These are phyloP conservation scores for Aldrovandia affinis DNA, from an alignment of 2,797 vertebrate genomes.

Conservation along the genomic window DNA sequence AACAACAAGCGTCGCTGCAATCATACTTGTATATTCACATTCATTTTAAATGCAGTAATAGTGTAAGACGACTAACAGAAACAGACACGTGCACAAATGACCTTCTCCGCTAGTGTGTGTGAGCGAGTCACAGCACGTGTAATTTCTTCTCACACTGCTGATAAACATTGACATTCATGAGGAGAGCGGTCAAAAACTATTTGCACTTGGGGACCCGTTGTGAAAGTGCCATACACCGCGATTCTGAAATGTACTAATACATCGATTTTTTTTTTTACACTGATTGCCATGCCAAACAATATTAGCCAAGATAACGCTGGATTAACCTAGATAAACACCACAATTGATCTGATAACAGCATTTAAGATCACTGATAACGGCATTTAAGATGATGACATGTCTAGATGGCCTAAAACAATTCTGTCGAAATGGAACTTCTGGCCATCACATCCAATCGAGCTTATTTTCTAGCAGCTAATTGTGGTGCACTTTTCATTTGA, in stretches of 20 bases:
- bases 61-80: background rate
- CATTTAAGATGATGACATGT: background rate
- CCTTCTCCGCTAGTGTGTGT: background rate
- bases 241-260: background rate
- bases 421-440: background rate
- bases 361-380: background rate
- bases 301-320: background rate
- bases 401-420: background rate
- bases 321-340: conserved; percentile 2
- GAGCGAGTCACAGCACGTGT: background rate
- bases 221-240: background rate
- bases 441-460: background rate
- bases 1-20: background rate
- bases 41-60: background rate
- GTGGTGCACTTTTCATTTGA: background rate
- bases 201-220: background rate
- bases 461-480: background rate
- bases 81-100: background rate
- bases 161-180: background rate
- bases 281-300: background rate
- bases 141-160: background rate
- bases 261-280: conserved; percentile 5
- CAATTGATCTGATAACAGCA: background rate
- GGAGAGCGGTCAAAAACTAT: conserved; percentile 13
- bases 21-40: background rate